Evolutionary conservation across 2,888 invertebrate genomes (phyloP), one percentile per base, ranked within the genome.

Genomic region (Ectropis crepuscularia): DNA sequence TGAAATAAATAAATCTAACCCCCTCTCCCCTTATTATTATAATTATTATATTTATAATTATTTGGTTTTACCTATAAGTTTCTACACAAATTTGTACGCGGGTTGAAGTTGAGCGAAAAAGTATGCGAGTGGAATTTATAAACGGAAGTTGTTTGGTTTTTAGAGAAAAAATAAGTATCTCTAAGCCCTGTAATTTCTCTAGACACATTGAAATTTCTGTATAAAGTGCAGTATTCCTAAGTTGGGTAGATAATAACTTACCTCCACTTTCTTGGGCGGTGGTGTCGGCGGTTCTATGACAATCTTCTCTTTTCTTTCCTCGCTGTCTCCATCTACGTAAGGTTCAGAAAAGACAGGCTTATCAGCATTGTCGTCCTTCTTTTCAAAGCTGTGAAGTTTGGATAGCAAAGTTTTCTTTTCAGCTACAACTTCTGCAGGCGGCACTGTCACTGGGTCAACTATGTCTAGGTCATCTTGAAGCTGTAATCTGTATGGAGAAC

Each of bases 331-430:
- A 47, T 8, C 47, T 8, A 36, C 53, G 45, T 62, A 28, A 2
- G 67, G 53, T 42, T 57, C 63, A 11, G 57, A 50, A 38, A 66
- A 63, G 0, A 57, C 54, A 1, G 47, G n/a, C 6, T 57, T 67
- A n/a, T 74, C 72, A 8, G 64, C 48, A 11, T 61, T 72, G 6
- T 85, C 83, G 37, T 87, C 86, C 64, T 83, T 87, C 63, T 86
- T 87, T 55, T 88, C 88, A 58, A 92, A 89, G 60, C 81, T 86
- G 16, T 90, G 87, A 16, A 92, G 78, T 74, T 91, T 92, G 0
- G 87, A 81, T 2, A 91, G 67, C 11, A 92, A 80, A 38, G 84
- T 87, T 65, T 90, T 80, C 70, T 90, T 93, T 71, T 93, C 91
- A 2, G 88, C 88, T 0, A 86, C 88, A 0, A 93, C 86, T 61